Percentiles rank a stretch among this genome's conserved stretches.
These are phyloP conservation scores for Melikaiella ostensackeni DNA, from an alignment of 2,888 invertebrate species.

Conservation along the genomic window DNA sequence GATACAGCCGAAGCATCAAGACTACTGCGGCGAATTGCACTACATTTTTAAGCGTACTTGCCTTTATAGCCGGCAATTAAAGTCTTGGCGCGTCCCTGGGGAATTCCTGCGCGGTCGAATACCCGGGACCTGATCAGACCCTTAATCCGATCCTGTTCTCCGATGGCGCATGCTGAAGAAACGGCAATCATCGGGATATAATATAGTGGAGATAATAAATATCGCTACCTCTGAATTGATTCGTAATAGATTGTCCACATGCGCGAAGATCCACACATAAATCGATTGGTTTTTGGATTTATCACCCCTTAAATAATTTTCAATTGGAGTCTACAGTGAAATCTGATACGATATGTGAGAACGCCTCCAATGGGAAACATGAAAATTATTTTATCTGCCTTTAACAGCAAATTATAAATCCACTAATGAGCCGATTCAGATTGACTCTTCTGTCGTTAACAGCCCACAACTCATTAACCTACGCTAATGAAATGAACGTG, in stretches of 20 bases:
- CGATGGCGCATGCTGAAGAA: background rate
- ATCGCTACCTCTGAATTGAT: background rate
- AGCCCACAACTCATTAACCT: constrained; percentile 25
- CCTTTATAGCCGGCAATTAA: constrained; percentile 13
- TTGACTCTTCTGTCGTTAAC: constrained; percentile 16
- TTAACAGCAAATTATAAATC: too few relatives aligned
- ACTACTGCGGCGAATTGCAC: background rate
- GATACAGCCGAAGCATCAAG: background rate
- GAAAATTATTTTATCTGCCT: too few relatives aligned
- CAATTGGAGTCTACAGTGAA: background rate
- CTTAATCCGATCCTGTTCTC: constrained; percentile 20
- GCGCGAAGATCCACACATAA: background rate
- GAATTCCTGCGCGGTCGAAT: constrained; percentile 9
- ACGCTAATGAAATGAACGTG: constrained; percentile 23
- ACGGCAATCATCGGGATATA: constrained; percentile 10
- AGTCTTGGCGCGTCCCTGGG: background rate
- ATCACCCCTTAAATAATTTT: constrained; percentile 2
- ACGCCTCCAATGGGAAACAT: too few relatives aligned
- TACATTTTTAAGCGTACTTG: background rate
- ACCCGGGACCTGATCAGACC: constrained; percentile 1
- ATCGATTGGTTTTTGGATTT: background rate
- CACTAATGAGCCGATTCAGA: constrained; percentile 23
- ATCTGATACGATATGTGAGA: too few relatives aligned
- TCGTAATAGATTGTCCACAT: background rate
- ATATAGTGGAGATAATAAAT: constrained; percentile 2